Conservation (phyloP, 2,888 invertebrate genomes). For the Cephus rjabovi region DNA sequence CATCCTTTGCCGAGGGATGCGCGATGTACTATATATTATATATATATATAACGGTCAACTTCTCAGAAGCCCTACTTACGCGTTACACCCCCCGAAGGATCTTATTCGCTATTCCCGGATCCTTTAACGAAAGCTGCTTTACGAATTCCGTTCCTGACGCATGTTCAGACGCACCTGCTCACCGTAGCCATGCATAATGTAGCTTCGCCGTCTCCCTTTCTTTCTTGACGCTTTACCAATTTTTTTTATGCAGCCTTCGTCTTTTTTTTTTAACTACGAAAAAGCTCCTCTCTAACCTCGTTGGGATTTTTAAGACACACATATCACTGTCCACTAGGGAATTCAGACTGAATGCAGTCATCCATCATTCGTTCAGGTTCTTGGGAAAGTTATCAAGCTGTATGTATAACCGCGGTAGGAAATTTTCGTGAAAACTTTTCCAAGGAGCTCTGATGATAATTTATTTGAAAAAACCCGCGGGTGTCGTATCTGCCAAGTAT, state of each 20-base stretch:
- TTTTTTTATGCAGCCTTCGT: neutral
- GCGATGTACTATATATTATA: neutral
- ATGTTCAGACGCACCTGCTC: neutral
- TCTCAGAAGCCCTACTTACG: neutral
- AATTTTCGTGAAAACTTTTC: constrained; percentile 1
- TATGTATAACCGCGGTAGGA: neutral
- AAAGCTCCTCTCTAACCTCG: neutral
- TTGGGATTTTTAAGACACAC: neutral
- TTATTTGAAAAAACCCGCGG: constrained; percentile 20
- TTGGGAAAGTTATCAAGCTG: neutral
- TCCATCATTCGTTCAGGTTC: neutral
- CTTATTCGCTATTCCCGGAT: neutral
- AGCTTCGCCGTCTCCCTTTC: neutral
- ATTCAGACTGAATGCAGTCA: neutral
- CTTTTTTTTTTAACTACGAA: neutral
- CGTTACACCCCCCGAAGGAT: neutral
- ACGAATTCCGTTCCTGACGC: neutral
- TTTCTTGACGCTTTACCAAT: neutral
- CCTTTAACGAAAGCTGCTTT: neutral
- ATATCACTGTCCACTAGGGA: neutral
- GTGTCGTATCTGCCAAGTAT: constrained; percentile 17
- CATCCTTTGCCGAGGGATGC: constrained; percentile 1
- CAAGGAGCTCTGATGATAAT: constrained; percentile 14
- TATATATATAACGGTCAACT: neutral
- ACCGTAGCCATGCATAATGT: neutral